Evolutionary conservation across 2,888 invertebrate species (phyloP), one percentile per base, ranked within the genome.

Genomic region (Tiliacea citrago): DNA sequence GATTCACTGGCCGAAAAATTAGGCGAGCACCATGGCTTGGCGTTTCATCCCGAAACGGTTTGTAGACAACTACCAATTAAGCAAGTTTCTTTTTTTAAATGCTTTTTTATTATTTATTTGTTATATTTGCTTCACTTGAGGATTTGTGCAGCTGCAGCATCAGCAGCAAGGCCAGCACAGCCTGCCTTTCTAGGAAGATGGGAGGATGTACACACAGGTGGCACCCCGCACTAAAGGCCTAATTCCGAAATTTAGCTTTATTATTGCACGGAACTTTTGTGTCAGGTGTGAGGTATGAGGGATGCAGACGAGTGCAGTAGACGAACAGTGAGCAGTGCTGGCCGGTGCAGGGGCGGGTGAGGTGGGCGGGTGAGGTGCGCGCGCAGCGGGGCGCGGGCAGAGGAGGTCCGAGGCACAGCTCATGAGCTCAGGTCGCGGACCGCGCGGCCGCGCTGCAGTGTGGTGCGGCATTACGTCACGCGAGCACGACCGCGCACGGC

Each of bases 381-480:
- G 75, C 77, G 80, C 77, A 63, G 63, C n/a, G 24, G 57, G 8
- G 39, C 18, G 63, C 24, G 57, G 71, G 70, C 69, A 77, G 62
- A 80, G 66, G 82, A 77, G 80, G 77, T 68, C 75, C 68, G 85
- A 71, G 79, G 82, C 75, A 67, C 58, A 29, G 29, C 29, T 75
- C 75, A 75, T 82, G 71, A 29, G 29, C 29, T 75, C 75, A 75
- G 82, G 71, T 73, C 75, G 81, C 81, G 81, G 83, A 83, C 78
- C 76, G 80, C 78, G 88, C 86, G 73, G 75, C 80, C 80, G 86
- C 86, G 91, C 90, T 88, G 92, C 92, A 92, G 92, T 91, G 91
- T 90, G 90, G 82, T 90, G 92, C 91, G 92, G 90, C 88, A 89
- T 90, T 89, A 90, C 92, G 91, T 90, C 89, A 89, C 91, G 91